Evolutionary conservation across 2,113 vertebrate species (phyloP), one percentile per base, ranked within the genome.

Genomic region (Nothocercus nigrocapillus): DNA sequence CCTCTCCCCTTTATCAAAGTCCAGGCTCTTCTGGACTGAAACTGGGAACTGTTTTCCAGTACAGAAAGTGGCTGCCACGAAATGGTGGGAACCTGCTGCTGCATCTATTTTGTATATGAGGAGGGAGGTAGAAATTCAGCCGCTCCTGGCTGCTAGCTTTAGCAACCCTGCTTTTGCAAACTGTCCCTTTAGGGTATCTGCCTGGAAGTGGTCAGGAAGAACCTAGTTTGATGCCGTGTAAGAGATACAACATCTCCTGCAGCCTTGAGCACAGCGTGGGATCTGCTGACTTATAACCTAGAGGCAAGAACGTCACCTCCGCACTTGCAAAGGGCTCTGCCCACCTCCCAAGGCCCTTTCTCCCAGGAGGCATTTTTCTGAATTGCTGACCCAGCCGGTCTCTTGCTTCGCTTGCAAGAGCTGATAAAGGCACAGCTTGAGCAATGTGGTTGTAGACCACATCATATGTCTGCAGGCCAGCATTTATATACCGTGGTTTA

Each of bases 341-440:
- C 36, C 25, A 62, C 49, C 40, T 36, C 63, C 78, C 78, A 51
- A 84, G 3, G 4, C 38, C 22, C 6, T 2, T 73, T 67, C 67
- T 87, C 84, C 79, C n/a, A 13, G 58, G 79, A 91, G 61, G n/a
- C 8, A 6, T 76, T 85, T 69, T 70, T 58, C 44, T 24, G 70
- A 82, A 70, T 42, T 45, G 69, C 91, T 90, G 92, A 96, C 36
- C 91, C 73, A 90, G 85, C 59, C 73, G 68, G 73, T 74, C 47
- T 61, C 63, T 13, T 5, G 62, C 69, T 61, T 4, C 13, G 66
- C 64, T 88, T 53, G 74, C 3, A 54, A 83, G 88, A 89, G 49
- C 51, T 76, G 70, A 94, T 76, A 66, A 88, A 84, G 76, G 85
- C 72, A 74, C 89, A 90, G 95, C 76, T 54, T 82, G 89, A 85